Percentiles rank a stretch among this genome's conserved stretches.
These are phyloP conservation scores for Xiphophorus birchmanni DNA, from an alignment of 2,797 vertebrate genomes.

Conservation along the genomic window DNA sequence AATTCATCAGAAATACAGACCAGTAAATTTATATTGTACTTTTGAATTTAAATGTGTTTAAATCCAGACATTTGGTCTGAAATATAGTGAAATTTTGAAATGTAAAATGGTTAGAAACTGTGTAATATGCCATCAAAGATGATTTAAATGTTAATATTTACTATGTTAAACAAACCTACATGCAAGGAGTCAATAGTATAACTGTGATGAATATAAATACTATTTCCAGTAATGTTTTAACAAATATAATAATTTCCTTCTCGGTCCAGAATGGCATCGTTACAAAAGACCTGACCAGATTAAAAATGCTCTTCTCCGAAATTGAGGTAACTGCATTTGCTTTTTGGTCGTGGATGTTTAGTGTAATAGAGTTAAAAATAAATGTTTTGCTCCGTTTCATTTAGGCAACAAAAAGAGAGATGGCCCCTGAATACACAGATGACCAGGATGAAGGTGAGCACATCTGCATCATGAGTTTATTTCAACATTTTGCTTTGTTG, in stretches of 20 bases:
- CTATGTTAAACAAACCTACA: background rate
- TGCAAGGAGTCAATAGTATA: background rate
- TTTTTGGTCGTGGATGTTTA: background rate
- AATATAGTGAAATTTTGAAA: background rate
- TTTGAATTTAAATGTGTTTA: background rate
- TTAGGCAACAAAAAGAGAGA: conserved; percentile 88
- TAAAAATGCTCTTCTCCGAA: conserved; percentile 96
- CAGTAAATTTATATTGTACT: background rate
- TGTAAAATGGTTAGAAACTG: background rate
- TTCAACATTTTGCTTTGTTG: conserved; percentile 2
- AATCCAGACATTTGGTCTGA: background rate
- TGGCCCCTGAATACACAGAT: conserved; percentile 87
- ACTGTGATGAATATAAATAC: background rate
- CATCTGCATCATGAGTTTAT: conserved; percentile 12
- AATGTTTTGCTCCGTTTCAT: conserved; percentile 20
- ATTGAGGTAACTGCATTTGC: conserved; percentile 86
- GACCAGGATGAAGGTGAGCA: conserved; percentile 93
- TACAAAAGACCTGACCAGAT: conserved; percentile 94
- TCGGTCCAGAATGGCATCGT: conserved; percentile 92
- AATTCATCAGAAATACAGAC: background rate
- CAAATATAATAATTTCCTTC: background rate
- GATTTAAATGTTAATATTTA: background rate
- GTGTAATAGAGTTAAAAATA: conserved; percentile 8
- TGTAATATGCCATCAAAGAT: background rate
- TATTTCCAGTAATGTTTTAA: conserved; percentile 1